A percentile compares a stretch with the other conserved stretches of the same genome.
These are phyloP conservation scores for Kradibia gibbosae DNA, from an alignment of 1,140 invertebrate species.

Conservation along the genomic window DNA sequence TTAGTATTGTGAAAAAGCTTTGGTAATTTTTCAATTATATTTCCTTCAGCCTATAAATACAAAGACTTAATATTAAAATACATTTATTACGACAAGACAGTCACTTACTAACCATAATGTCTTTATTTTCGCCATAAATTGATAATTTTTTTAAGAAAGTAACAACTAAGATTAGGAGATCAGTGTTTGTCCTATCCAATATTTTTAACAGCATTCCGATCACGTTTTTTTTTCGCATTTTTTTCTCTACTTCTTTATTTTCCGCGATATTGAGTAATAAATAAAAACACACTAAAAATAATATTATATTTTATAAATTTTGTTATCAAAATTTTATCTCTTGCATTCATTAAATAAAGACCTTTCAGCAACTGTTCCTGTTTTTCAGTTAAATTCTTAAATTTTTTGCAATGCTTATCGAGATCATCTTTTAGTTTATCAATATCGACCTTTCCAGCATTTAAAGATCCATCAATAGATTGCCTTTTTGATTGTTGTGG, in stretches of 20 bases:
- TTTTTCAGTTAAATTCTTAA: slow-evolving; percentile 87
- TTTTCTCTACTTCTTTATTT: slow-evolving; percentile 94
- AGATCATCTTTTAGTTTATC: slow-evolving; percentile 84
- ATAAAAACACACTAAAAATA: slow-evolving; percentile 83
- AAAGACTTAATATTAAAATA: slow-evolving; percentile 14
- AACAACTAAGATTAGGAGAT: slow-evolving; percentile 92
- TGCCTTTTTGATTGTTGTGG: slow-evolving; percentile 65
- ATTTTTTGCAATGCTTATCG: slow-evolving; percentile 85
- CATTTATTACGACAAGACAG: slow-evolving; percentile 22
- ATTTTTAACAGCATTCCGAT: slow-evolving; percentile 90
- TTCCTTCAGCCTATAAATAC: slow-evolving; percentile 74
- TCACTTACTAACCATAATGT: slow-evolving; percentile 82
- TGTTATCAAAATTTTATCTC: slow-evolving; percentile 36
- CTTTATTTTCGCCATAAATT: slow-evolving; percentile 95
- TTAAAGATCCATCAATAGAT: slow-evolving; percentile 58
- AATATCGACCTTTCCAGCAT: slow-evolving; percentile 67
- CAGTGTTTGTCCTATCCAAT: slow-evolving; percentile 87
- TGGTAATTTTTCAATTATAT: slow-evolving; percentile 83
- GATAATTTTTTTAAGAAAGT: slow-evolving; percentile 97
- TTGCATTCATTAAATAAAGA: slow-evolving; percentile 54
- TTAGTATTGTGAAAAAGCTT: slow-evolving; percentile 81
- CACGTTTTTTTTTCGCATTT: slow-evolving; percentile 96
- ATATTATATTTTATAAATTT: background rate
- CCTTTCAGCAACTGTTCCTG: slow-evolving; percentile 92
- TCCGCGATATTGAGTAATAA: slow-evolving; percentile 95